Conservation (phyloP, 2,113 vertebrate genomes). For the Carassius auratus region DNA sequence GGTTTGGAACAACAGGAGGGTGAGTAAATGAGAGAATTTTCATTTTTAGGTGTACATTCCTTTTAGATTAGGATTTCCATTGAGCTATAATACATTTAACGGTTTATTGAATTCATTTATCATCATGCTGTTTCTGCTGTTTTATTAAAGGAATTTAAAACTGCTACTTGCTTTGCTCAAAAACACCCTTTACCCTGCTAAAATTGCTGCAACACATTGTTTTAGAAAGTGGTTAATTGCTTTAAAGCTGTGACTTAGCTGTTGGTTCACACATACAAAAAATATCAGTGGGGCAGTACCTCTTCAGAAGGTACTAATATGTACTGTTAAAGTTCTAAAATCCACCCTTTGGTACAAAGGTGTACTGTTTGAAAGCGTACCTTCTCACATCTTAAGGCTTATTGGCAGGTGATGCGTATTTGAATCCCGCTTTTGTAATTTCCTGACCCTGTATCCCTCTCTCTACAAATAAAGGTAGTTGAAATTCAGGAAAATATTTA, state of each 20-base stretch:
- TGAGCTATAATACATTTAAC: too few relatives aligned
- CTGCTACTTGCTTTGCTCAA: too few relatives aligned
- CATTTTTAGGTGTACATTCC: too few relatives aligned
- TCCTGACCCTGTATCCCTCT: background rate
- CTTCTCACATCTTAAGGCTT: background rate
- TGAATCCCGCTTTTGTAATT: background rate
- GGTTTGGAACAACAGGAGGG: background rate
- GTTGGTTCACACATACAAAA: too few relatives aligned
- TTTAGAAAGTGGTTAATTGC: too few relatives aligned
- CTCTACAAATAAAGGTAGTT: too few relatives aligned
- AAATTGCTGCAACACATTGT: too few relatives aligned
- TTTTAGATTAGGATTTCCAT: background rate
- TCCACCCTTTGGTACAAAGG: background rate
- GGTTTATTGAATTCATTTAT: too few relatives aligned
- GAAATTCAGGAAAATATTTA: background rate
- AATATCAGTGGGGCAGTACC: too few relatives aligned
- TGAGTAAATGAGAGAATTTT: background rate
- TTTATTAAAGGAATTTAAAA: too few relatives aligned
- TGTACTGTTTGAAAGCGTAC: background rate
- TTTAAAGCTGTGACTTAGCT: background rate
- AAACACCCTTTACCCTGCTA: too few relatives aligned
- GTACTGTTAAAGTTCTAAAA: background rate
- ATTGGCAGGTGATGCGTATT: background rate
- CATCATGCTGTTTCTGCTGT: too few relatives aligned
- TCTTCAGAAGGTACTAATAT: background rate